Conservation (phyloP, 1,140 invertebrate species). For the Ostrea edulis region DNA sequence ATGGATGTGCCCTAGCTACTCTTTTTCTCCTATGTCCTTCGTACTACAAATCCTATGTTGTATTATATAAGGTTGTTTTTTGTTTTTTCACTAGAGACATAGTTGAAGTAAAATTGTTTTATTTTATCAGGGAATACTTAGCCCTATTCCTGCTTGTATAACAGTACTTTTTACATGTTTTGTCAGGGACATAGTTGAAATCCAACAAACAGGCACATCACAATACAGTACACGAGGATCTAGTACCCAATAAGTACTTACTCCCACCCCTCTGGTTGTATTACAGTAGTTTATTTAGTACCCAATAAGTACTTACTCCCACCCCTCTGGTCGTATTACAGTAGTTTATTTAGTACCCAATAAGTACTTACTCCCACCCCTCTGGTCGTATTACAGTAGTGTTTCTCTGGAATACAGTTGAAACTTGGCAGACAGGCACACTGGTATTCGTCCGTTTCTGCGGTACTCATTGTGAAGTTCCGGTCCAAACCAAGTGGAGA, state of each 20-base stretch:
- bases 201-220: no score
- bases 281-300: constrained; percentile 28
- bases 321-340: constrained; percentile 39
- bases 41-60: no score
- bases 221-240: no score
- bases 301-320: constrained; percentile 39
- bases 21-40: no score
- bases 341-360: not conserved
- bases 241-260: constrained; percentile 1
- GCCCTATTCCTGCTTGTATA: no score
- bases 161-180: no score
- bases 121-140: no score
- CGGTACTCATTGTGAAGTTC: constrained; percentile 9
- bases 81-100: not conserved
- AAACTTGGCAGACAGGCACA: constrained; percentile 44
- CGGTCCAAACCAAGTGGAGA: constrained; percentile 6
- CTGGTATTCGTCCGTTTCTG: not conserved
- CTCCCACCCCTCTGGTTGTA: constrained; percentile 39
- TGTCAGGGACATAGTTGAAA: no score
- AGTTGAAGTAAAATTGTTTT: not conserved
- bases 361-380: constrained; percentile 46
- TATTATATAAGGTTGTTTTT: no score
- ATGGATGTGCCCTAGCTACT: no score
- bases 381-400: constrained; percentile 31
- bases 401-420: not conserved